Conservation (phyloP, 2,888 invertebrate species). For the Sinhomidia bicolor region DNA sequence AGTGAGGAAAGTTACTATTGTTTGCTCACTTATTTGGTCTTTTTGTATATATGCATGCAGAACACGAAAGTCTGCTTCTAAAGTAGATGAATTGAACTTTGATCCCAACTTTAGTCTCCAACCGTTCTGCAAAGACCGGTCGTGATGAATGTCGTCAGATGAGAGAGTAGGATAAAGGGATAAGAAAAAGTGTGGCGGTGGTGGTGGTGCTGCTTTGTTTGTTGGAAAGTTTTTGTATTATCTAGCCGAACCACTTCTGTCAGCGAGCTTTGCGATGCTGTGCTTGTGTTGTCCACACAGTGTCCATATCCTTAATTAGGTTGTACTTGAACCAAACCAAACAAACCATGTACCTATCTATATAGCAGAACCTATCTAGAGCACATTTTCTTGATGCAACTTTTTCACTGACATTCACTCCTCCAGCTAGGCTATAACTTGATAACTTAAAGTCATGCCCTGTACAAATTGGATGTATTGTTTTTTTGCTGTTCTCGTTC, state of each 20-base stretch:
- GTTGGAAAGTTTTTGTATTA: constrained; percentile 2
- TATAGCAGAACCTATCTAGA: neutral
- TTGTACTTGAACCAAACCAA: neutral
- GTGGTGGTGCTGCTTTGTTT: neutral
- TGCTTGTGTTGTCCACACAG: no score
- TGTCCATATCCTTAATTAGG: neutral
- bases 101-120: constrained; percentile 28
- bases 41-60: constrained; percentile 9
- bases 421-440: neutral
- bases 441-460: neutral
- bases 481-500: neutral
- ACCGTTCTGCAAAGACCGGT: constrained; percentile 1
- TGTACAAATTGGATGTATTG: neutral
- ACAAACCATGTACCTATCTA: neutral
- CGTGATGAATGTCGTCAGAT: constrained; percentile 28
- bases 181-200: neutral
- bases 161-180: neutral
- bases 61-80: constrained; percentile 7
- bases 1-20: neutral
- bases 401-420: neutral
- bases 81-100: constrained; percentile 49
- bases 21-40: constrained; percentile 16
- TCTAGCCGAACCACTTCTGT: neutral
- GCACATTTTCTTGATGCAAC: neutral
- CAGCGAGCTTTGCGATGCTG: no score